Evolutionary conservation across 2,797 vertebrate species (phyloP).

Genomic region (Hemibagrus guttatus): DNA sequence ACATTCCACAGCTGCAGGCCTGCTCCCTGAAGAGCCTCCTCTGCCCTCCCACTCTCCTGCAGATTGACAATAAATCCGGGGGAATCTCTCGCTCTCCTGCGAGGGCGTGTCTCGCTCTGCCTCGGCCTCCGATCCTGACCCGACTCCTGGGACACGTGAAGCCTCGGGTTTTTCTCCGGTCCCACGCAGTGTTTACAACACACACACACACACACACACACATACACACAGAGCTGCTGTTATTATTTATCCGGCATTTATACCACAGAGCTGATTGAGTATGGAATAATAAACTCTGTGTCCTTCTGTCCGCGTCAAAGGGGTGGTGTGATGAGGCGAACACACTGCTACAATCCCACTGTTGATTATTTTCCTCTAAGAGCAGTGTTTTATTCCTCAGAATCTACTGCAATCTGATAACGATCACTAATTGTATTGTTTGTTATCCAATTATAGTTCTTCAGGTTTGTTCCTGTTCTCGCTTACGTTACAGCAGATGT

Average conservation of each 20-base stretch:
- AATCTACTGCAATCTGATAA: neutral
- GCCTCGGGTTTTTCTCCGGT: slow-evolving; percentile 25
- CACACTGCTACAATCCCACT: neutral
- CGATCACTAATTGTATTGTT: neutral
- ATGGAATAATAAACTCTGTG: neutral
- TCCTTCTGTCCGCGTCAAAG: too few species aligned
- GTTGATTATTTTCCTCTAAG: neutral
- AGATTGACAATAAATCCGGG: slow-evolving; percentile 60
- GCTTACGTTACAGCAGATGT: too few species aligned
- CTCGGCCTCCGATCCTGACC: slow-evolving; percentile 43
- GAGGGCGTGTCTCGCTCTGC: slow-evolving; percentile 49
- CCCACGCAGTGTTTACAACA: slow-evolving; percentile 14
- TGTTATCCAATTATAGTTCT: neutral
- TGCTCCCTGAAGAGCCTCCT: slow-evolving; percentile 55
- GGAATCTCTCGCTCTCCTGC: slow-evolving; percentile 54
- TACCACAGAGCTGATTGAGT: neutral
- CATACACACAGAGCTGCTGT: slow-evolving; percentile 11
- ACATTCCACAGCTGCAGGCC: slow-evolving; percentile 60
- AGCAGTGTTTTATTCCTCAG: neutral
- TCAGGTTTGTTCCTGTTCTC: neutral
- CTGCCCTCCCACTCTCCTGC: slow-evolving; percentile 62
- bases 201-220: slow-evolving; percentile 8
- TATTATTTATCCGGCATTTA: neutral
- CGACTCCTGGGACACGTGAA: slow-evolving; percentile 24
- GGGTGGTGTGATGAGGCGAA: neutral